Percentiles rank a stretch among this genome's conserved stretches.
Evolutionary conservation across 2,888 invertebrate species (phyloP).

Genomic region (Diachrysia chrysitis): DNA sequence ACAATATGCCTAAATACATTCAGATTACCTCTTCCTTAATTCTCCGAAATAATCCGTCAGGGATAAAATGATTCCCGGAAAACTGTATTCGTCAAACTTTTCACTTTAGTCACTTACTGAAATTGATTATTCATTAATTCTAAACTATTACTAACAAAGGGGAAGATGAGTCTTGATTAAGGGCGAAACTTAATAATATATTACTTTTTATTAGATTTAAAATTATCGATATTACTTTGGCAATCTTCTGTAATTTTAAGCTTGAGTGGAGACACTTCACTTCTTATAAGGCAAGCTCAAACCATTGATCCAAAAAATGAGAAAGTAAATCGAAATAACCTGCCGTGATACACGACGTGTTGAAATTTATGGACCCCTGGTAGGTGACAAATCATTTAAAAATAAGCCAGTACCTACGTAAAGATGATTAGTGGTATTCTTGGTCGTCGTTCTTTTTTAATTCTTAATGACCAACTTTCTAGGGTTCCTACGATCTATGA

Average conservation of each 20-base stretch:
- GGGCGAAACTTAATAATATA: not conserved
- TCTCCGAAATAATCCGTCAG: no score
- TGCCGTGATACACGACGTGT: not conserved
- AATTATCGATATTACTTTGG: not conserved
- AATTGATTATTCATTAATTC: not conserved
- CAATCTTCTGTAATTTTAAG: conserved; percentile 5
- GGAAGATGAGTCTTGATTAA: not conserved
- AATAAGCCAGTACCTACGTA: no score
- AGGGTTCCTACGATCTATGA: no score
- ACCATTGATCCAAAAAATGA: conserved; percentile 7
- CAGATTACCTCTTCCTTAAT: no score
- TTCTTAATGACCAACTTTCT: no score
- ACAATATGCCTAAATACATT: no score
- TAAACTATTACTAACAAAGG: not conserved
- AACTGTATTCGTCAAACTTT: no score
- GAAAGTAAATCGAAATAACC: not conserved
- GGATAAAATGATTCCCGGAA: no score
- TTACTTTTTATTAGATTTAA: no score
- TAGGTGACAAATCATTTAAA: not conserved
- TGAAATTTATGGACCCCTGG: not conserved
- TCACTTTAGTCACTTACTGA: no score
- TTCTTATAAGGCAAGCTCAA: not conserved
- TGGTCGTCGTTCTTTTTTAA: no score
- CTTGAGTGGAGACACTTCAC: conserved; percentile 4
- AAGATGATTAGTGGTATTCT: no score